A percentile compares a stretch with the other conserved stretches of the same genome.
These are phyloP conservation scores for Adrianichthys oophorus DNA, from an alignment of 2,797 vertebrate genomes.

Conservation along the genomic window DNA sequence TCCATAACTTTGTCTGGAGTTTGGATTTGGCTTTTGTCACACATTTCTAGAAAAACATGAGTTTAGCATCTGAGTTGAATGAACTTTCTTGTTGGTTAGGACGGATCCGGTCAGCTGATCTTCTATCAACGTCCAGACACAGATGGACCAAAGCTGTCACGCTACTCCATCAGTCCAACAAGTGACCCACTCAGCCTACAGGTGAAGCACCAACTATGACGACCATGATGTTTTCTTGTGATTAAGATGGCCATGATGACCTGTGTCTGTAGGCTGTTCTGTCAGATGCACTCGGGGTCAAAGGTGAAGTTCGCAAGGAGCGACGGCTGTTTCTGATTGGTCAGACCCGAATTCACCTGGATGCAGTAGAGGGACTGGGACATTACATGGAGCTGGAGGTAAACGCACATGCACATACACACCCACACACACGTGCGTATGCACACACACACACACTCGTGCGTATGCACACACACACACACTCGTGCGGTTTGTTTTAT, in stretches of 20 bases:
- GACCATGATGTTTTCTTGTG: too few species aligned
- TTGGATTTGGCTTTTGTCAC: too few species aligned
- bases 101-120: slow-evolving; percentile 80
- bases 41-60: too few species aligned
- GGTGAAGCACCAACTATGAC: slow-evolving; percentile 53
- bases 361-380: slow-evolving; percentile 77
- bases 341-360: slow-evolving; percentile 82
- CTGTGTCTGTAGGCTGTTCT: slow-evolving; percentile 69
- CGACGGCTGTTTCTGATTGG: slow-evolving; percentile 81
- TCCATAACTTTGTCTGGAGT: too few species aligned
- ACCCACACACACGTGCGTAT: slow-evolving; percentile 1
- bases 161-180: slow-evolving; percentile 76
- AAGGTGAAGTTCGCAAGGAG: slow-evolving; percentile 81
- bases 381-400: slow-evolving; percentile 88
- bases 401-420: slow-evolving; percentile 4
- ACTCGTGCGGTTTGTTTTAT: background rate
- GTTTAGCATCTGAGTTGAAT: too few species aligned
- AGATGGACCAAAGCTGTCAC: slow-evolving; percentile 81
- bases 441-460: background rate
- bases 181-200: slow-evolving; percentile 71
- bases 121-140: slow-evolving; percentile 83
- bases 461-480: too few species aligned
- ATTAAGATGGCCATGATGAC: background rate
- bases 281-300: slow-evolving; percentile 77
- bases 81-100: slow-evolving; percentile 50